These are phyloP conservation scores for Conomelus anceps DNA, from an alignment of 2,888 invertebrate species.

Conservation along the genomic window DNA sequence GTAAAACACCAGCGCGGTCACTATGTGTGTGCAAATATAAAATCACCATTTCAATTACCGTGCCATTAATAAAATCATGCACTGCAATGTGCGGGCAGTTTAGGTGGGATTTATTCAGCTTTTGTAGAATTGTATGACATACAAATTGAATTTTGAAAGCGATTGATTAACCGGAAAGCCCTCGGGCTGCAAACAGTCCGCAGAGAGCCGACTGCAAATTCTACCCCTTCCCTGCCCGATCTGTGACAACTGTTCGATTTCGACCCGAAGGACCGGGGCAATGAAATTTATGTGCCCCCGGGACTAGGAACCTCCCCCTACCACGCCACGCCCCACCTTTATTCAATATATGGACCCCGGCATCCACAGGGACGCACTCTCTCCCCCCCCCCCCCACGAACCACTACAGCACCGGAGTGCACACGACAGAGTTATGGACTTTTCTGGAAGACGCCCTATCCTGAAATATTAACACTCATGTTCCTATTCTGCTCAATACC, in stretches of 20 bases:
- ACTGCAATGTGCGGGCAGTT: not conserved
- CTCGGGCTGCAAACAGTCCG: not conserved
- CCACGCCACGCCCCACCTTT: too few relatives aligned
- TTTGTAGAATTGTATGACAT: not conserved
- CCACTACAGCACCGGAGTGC: too few relatives aligned
- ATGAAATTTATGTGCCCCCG: not conserved
- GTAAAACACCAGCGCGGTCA: too few relatives aligned
- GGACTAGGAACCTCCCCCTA: not conserved
- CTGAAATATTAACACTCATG: not conserved
- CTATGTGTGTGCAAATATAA: too few relatives aligned
- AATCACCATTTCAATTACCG: not conserved
- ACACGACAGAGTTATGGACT: not conserved
- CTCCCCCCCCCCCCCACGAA: not conserved
- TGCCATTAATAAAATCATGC: too few relatives aligned
- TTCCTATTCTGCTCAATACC: not conserved
- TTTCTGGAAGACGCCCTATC: not conserved
- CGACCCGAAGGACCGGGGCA: not conserved
- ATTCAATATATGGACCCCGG: not conserved
- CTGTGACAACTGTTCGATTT: not conserved
- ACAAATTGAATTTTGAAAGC: not conserved
- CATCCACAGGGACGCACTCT: not conserved
- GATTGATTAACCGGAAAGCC: not conserved
- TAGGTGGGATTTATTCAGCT: not conserved
- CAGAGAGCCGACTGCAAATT: not conserved
- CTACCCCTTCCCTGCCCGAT: not conserved